A percentile compares a stretch with the other conserved stretches of the same genome.
Conservation (phyloP, 2,113 vertebrate genomes). For the Oenanthe oenanthe region DNA sequence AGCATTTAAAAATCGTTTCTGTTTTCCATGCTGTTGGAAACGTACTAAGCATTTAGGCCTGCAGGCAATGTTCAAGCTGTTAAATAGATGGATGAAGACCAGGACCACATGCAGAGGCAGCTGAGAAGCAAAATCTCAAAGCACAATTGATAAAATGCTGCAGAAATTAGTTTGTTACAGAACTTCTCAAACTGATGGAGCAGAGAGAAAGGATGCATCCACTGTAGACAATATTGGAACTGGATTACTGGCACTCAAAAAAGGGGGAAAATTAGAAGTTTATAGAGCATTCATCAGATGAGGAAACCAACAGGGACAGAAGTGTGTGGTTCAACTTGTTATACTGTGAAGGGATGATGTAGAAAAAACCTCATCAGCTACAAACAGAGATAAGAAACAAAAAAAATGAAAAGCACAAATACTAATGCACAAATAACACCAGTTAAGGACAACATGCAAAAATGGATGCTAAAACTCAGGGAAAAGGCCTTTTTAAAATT, state of each 20-base stretch:
- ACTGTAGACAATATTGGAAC: neutral
- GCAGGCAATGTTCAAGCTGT: neutral
- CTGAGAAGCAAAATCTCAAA: neutral
- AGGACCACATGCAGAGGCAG: neutral
- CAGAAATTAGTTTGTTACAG: neutral
- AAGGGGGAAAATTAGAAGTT: neutral
- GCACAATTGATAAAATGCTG: neutral
- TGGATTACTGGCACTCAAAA: neutral
- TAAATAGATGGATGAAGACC: neutral
- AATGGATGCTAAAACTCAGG: neutral
- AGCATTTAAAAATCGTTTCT: neutral
- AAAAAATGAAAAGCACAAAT: neutral
- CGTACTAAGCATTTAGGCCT: neutral
- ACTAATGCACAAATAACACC: neutral
- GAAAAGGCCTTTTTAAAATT: neutral
- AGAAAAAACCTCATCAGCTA: neutral
- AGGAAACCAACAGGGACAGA: neutral
- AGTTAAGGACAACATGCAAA: neutral
- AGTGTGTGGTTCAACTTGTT: neutral
- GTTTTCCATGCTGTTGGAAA: neutral
- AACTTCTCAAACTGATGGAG: neutral
- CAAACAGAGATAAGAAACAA: neutral
- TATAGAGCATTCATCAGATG: neutral
- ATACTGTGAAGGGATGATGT: neutral
- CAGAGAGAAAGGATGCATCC: neutral